A percentile compares a stretch with the other conserved stretches of the same genome.
Evolutionary conservation across 2,113 vertebrate species (phyloP).

Genomic region (Dendrocopos noguchii): DNA sequence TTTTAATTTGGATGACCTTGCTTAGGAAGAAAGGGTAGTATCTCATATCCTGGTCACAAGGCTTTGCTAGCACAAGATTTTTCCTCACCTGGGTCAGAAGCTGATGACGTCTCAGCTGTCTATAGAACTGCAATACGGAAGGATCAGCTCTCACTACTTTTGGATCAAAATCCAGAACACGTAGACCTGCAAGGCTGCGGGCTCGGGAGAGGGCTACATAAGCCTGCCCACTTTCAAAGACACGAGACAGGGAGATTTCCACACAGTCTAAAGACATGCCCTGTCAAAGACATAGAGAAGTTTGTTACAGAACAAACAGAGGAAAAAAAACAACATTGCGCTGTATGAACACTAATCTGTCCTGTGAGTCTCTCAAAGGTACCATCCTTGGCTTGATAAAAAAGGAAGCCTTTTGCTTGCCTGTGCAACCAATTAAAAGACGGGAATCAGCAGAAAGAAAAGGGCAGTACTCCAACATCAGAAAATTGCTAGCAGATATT

Average conservation of each 20-base stretch:
- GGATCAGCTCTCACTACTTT: constrained; percentile 87
- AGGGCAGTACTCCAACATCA: neutral
- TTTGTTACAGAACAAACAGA: neutral
- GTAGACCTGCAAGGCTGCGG: constrained; percentile 86
- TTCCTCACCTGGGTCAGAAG: constrained; percentile 44
- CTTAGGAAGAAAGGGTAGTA: neutral
- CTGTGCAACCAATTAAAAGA: neutral
- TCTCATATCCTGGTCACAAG: neutral
- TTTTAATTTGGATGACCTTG: neutral
- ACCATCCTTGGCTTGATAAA: neutral
- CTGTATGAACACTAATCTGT: neutral
- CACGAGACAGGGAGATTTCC: constrained; percentile 91
- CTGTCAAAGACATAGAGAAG: constrained; percentile 56
- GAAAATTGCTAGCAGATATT: neutral
- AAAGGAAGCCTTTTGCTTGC: neutral
- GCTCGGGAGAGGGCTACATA: constrained; percentile 95
- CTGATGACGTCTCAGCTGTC: constrained; percentile 70
- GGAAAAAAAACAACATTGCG: neutral
- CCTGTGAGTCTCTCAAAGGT: neutral
- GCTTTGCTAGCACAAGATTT: neutral
- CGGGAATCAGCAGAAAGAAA: neutral
- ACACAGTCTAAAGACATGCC: constrained; percentile 93
- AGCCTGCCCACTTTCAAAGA: constrained; percentile 94
- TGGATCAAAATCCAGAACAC: constrained; percentile 94
- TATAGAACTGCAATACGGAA: constrained; percentile 88